Base-by-base conservation (phyloP, 2,797 vertebrate genomes). In the Acrocephalus scirpaceus region DNA sequence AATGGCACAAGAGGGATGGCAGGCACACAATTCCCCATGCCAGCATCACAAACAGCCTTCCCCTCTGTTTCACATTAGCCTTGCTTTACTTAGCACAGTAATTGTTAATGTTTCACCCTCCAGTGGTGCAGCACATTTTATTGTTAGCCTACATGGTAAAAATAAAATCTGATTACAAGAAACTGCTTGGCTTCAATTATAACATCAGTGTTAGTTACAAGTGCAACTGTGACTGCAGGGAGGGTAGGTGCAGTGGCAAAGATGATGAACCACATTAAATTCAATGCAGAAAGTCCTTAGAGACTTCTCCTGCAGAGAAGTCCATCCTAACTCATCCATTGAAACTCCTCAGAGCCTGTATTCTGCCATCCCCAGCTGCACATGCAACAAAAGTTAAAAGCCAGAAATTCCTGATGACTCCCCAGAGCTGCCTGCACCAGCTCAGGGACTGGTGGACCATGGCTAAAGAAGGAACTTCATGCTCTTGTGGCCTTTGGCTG, bases 161-260 rank as follows among this genome's bases (percentile, higher is more conserved):
- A 95, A 92, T 54, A 89, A 93, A 87, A 85, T 64, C 67, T 60
- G 77, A 93, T 7, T 87, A 88, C 60, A 67, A 87, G 11, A 76
- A 76, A 89, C 38, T 50, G 64, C 57, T 71, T 51, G n/a, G 67
- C 57, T 90, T 76, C 84, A 76, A 20, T 82, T 85, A 60, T 8
- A 77, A 76, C 48, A 87, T 38, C 81, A 44, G 38, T 5, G 56
- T 65, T 93, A 91, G 90, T 89, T 77, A 87, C 69, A 80, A 91
- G 61, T 80, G 81, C 72, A 91, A 18, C 32, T 19, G 16, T 79
- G 86, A 93, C 65, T 71, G 71, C 75, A 88, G 75, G 45, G 81
- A 91, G 34, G 42, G 81, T 77, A 86, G 64, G 75, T 1, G 0
- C 20, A 69, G 40, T 5, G 9, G 47, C 56, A 83, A 53, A 27